Percentiles rank a stretch among this genome's conserved stretches.
Evolutionary conservation across 2,888 invertebrate genomes (phyloP).

Genomic region (Plebejus argus): DNA sequence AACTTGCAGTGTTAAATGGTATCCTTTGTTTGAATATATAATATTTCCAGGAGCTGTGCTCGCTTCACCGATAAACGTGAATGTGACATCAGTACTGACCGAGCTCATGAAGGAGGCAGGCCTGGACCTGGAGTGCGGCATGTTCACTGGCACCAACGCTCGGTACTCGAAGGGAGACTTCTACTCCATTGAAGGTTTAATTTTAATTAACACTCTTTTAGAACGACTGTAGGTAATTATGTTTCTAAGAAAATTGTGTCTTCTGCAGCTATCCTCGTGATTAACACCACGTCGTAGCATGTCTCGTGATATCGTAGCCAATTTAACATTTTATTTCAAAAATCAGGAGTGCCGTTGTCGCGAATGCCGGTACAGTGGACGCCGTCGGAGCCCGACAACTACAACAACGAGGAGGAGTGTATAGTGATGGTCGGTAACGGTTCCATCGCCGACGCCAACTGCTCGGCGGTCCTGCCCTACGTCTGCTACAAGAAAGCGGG

Average conservation of each 20-base stretch:
- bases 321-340: not conserved
- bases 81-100: not conserved
- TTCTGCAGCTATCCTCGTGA: not conserved
- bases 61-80: constrained; percentile 16
- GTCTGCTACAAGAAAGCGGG: constrained; percentile 26
- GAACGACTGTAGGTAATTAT: no score
- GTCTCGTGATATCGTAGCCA: not conserved
- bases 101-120: not conserved
- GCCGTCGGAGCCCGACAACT: constrained; percentile 14
- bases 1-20: not conserved
- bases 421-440: not conserved
- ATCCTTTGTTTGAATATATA: not conserved
- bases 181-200: constrained; percentile 20
- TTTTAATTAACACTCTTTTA: no score
- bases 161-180: constrained; percentile 15
- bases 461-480: constrained; percentile 17
- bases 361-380: constrained; percentile 28
- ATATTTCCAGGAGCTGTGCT: constrained; percentile 10
- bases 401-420: not conserved
- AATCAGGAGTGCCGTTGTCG: constrained; percentile 5
- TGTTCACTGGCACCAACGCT: constrained; percentile 6
- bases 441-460: constrained; percentile 16
- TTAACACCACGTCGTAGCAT: not conserved
- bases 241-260: no score
- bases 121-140: not conserved